phyloP scores from a whole-genome alignment of 2,113 vertebrate genomes.

The Eidolon helvum region DNA sequence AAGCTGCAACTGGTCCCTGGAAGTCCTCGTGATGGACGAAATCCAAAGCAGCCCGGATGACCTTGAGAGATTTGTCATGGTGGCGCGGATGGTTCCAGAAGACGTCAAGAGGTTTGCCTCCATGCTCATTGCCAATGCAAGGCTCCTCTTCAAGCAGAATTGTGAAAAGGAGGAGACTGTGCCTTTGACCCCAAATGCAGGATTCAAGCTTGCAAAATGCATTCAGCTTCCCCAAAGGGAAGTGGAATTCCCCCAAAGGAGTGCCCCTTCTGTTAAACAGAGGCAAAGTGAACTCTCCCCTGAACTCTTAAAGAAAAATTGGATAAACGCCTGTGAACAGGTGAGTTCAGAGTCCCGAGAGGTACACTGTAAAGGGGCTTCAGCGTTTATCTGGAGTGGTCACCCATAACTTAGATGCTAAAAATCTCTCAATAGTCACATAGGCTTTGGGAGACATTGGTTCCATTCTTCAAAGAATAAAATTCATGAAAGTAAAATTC shows the following conservation, averaged over 20 bases:
- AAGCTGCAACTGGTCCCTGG: conserved; percentile 86
- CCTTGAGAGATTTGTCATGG: conserved; percentile 94
- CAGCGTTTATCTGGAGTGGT: background rate
- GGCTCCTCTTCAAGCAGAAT: conserved; percentile 90
- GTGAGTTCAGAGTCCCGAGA: conserved; percentile 85
- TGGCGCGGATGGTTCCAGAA: conserved; percentile 92
- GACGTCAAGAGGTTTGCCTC: conserved; percentile 93
- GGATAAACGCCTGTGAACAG: conserved; percentile 83
- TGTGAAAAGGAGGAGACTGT: conserved; percentile 75
- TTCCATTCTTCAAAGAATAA: background rate
- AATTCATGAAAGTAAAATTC: background rate
- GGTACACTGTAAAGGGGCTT: rapidly evolving
- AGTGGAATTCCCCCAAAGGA: conserved; percentile 40
- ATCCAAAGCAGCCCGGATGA: conserved; percentile 86
- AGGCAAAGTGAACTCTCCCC: background rate
- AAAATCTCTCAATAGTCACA: rapidly evolving
- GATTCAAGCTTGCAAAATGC: conserved; percentile 53
- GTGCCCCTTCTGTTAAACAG: background rate
- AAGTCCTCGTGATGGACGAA: conserved; percentile 84
- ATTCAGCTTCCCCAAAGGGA: conserved; percentile 61
- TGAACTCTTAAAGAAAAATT: conserved; percentile 31
- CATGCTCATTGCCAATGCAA: conserved; percentile 94
- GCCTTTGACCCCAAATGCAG: background rate
- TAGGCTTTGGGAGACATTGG: background rate
- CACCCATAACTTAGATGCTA: rapidly evolving